Base-by-base conservation (phyloP, 2,113 vertebrate species). In the Acinonyx jubatus region DNA sequence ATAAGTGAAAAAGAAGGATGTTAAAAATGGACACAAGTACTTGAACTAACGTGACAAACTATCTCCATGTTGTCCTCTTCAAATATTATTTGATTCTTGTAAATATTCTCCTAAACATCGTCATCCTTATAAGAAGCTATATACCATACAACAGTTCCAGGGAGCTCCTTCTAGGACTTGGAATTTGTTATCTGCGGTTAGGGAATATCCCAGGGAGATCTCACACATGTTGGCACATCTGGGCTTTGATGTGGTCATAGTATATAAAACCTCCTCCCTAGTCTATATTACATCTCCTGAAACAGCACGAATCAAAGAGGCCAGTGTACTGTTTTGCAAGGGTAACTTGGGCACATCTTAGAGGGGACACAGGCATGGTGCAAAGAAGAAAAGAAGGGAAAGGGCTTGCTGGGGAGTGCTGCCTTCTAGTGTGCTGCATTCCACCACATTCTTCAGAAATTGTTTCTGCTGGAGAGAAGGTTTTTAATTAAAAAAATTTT, bases 341-440 rank as follows among this genome's bases (percentile, higher is more conserved):
- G 8, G 36, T 52, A 52, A 66, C 18, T 4, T 16, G 31, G 10
- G 69, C 65, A 50, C 63, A 18, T 55, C 82, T 23, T 52, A 52
- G 63, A 23, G 57, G 7, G 19, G 55, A 15, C 14, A 15, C 14
- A 68, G 41, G 29, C 14, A 5, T 3, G 5, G 86, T 4, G 1
- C 55, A 7, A 11, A 74, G 88, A 18, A 29, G 11, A 13, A 71
- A 36, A n/a, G 83, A 19, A 61, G 69, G 33, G 19, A 12, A 6
- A 27, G 55, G 63, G 29, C 4, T 0, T 1, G 27, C 27, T 31
- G 9, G 3, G 3, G 8, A n/a, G 23, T 0, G 15, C 63, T 7
- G 71, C 25, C 50, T 5, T 21, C 3, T 4, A 13, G 3, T 33
- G 55, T 57, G 5, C 21, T 21, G 7, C 29, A 10, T 18, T 10